A percentile compares a stretch with the other conserved stretches of the same genome.
Conservation (phyloP, 2,797 vertebrate species). For the Pagetopsis macropterus region DNA sequence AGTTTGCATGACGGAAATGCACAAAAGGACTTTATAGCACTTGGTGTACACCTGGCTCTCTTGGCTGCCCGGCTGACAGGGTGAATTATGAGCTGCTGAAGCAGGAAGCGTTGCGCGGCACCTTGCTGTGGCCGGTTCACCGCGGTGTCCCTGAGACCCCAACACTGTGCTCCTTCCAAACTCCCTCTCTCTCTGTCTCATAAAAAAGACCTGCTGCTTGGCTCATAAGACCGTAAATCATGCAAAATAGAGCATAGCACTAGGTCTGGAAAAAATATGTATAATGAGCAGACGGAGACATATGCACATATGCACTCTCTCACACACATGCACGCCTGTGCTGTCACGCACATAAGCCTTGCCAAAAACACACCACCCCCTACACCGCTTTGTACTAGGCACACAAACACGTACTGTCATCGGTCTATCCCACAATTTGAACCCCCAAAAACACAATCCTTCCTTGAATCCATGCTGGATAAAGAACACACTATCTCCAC, state of each 20-base stretch:
- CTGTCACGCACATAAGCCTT: constrained; percentile 30
- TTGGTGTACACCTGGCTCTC: constrained; percentile 66
- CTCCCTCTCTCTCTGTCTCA: constrained; percentile 19
- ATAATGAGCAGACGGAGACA: constrained; percentile 70
- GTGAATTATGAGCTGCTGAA: constrained; percentile 53
- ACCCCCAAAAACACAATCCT: constrained; percentile 45
- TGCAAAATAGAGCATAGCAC: constrained; percentile 66
- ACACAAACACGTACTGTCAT: constrained; percentile 60
- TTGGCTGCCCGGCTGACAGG: constrained; percentile 40
- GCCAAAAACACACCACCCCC: constrained; percentile 66
- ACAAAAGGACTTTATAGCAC: constrained; percentile 65
- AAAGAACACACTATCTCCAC: constrained; percentile 52
- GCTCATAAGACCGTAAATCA: constrained; percentile 56
- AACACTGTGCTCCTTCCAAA: constrained; percentile 57
- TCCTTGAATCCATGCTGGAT: constrained; percentile 45
- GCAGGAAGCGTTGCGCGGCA: constrained; percentile 26
- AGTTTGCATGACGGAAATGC: constrained; percentile 65
- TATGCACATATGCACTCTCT: constrained; percentile 62
- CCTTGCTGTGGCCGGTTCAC: constrained; percentile 65
- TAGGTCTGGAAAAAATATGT: constrained; percentile 68
- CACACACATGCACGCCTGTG: constrained; percentile 44
- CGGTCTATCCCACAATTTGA: constrained; percentile 39
- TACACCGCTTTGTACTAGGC: constrained; percentile 55
- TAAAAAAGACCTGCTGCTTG: constrained; percentile 52
- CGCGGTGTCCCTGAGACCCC: constrained; percentile 71